phyloP scores from a whole-genome alignment of 1,140 invertebrate species.

The Heterodera carotae region DNA sequence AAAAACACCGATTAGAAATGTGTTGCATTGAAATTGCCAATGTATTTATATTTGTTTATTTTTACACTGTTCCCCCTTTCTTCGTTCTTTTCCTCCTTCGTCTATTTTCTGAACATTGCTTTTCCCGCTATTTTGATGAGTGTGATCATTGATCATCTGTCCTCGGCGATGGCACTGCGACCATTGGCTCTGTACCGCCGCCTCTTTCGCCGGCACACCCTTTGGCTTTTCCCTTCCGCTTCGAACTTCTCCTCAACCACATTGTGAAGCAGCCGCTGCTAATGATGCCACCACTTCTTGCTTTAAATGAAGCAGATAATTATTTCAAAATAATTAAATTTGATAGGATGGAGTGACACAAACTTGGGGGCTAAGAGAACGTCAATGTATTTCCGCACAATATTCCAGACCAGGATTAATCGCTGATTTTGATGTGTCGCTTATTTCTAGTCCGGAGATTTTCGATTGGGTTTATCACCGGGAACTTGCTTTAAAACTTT shows the following conservation, averaged over 20 bases:
- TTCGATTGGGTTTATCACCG: no score
- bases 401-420: no score
- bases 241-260: slow-evolving; percentile 12
- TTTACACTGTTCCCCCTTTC: slow-evolving; percentile 3
- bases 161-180: background rate
- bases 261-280: slow-evolving; percentile 27
- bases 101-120: background rate
- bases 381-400: no score
- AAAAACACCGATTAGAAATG: no score
- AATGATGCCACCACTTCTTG: slow-evolving; percentile 8
- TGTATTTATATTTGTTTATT: no score
- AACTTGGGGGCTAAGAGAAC: no score
- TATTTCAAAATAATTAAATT: no score
- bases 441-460: no score
- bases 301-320: background rate
- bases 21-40: no score
- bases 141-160: background rate
- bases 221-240: slow-evolving; percentile 10
- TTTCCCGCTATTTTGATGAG: background rate
- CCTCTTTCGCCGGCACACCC: slow-evolving; percentile 3
- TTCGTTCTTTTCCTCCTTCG: background rate
- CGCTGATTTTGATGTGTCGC: no score
- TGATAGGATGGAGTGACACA: no score
- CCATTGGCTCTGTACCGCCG: slow-evolving; percentile 14
- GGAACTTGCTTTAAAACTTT: no score